These are phyloP conservation scores for Dioctria linearis DNA, from an alignment of 2,888 invertebrate species.

Conservation along the genomic window DNA sequence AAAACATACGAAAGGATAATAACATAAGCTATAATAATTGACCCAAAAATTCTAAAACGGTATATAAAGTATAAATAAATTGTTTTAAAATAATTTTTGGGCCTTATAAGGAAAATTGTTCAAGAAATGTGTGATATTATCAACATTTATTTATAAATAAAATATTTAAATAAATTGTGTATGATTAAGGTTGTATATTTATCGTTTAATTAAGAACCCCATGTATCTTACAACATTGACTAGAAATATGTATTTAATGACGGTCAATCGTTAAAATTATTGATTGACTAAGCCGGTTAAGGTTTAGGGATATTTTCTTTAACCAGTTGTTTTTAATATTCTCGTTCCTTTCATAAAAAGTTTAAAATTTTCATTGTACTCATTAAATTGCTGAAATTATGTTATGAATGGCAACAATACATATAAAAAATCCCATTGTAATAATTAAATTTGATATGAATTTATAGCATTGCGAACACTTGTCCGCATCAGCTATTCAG, in stretches of 20 bases:
- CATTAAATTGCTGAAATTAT: neutral
- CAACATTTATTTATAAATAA: conserved; percentile 55
- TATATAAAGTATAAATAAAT: conserved; percentile 41
- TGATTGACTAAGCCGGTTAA: neutral
- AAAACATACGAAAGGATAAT: conserved; percentile 46
- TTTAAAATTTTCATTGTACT: neutral
- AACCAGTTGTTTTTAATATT: neutral
- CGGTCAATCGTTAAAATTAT: conserved; percentile 4
- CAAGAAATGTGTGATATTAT: conserved; percentile 59
- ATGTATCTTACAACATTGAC: conserved; percentile 31
- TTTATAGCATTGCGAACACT: too few relatives aligned
- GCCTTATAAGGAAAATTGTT: conserved; percentile 56
- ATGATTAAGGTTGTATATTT: conserved; percentile 50
- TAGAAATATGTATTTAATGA: conserved; percentile 30
- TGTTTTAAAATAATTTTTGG: conserved; percentile 38
- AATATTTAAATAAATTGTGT: conserved; percentile 42
- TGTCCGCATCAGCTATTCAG: too few relatives aligned
- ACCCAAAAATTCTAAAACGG: conserved; percentile 50
- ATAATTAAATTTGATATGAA: too few relatives aligned
- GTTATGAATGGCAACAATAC: neutral
- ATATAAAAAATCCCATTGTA: too few relatives aligned
- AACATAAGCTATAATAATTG: conserved; percentile 39
- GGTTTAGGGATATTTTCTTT: conserved; percentile 14
- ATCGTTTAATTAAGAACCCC: conserved; percentile 35
- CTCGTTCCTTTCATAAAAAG: neutral